These are phyloP conservation scores for Octodon degus DNA, from an alignment of 2,113 vertebrate genomes.

Conservation along the genomic window DNA sequence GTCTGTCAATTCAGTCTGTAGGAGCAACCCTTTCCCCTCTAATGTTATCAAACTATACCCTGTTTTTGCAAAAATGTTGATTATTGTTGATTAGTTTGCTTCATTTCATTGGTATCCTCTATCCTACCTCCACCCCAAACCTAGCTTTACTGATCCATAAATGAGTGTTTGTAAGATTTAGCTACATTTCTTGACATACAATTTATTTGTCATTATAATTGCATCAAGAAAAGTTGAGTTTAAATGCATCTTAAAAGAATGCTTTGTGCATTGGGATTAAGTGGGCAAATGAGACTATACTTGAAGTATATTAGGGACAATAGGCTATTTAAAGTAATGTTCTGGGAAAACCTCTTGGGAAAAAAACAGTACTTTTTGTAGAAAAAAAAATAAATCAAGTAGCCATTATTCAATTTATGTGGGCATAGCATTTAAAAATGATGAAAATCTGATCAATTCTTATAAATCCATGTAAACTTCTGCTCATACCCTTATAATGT, in stretches of 20 bases:
- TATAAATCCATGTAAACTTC: background rate
- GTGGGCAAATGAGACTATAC: slow-evolving; percentile 1
- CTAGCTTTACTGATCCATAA: slow-evolving; percentile 18
- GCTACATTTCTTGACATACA: background rate
- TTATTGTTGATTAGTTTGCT: background rate
- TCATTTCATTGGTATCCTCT: slow-evolving; percentile 7
- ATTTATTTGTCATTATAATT: slow-evolving; percentile 8
- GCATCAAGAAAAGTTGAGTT: slow-evolving; percentile 29
- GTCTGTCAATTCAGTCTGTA: slow-evolving; percentile 2
- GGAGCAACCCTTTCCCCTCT: background rate
- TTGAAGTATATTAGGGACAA: slow-evolving; percentile 5
- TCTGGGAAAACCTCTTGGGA: background rate
- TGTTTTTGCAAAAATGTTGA: slow-evolving; percentile 23
- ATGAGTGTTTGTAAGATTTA: slow-evolving; percentile 31
- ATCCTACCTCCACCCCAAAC: too few species aligned
- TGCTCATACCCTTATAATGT: background rate
- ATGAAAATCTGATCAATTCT: background rate
- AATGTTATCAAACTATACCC: background rate
- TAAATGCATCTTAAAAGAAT: background rate
- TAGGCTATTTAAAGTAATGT: slow-evolving; percentile 36
- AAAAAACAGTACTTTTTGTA: background rate
- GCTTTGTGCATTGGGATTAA: background rate
- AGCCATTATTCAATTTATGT: slow-evolving; percentile 27
- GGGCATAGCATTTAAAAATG: background rate
- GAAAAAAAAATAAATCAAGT: slow-evolving; percentile 20